These are phyloP conservation scores for Agrypnus murinus DNA, from an alignment of 2,888 invertebrate genomes.

Conservation along the genomic window DNA sequence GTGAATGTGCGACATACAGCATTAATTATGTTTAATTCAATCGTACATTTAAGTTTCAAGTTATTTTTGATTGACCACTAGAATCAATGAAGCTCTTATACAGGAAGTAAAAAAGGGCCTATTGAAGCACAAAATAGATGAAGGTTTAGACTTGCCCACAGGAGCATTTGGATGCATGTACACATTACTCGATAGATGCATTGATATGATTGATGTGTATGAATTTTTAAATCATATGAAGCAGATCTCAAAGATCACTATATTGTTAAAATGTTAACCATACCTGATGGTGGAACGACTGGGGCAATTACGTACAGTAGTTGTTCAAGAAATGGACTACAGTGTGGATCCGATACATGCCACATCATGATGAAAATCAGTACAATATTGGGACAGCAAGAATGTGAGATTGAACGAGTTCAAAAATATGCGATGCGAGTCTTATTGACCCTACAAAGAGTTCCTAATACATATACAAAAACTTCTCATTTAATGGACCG, in stretches of 20 bases:
- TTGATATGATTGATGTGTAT: slow-evolving; percentile 96
- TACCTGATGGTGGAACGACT: slow-evolving; percentile 98
- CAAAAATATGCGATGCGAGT: slow-evolving; percentile 97
- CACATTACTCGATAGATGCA: slow-evolving; percentile 95
- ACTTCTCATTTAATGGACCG: too few species aligned
- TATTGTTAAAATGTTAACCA: slow-evolving; percentile 98
- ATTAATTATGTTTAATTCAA: slow-evolving; percentile 97
- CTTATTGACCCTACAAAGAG: slow-evolving; percentile 92
- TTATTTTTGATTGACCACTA: slow-evolving; percentile 95
- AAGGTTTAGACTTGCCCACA: slow-evolving; percentile 98
- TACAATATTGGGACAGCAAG: slow-evolving; percentile 99
- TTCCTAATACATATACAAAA: slow-evolving; percentile 96
- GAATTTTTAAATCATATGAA: slow-evolving; percentile 97
- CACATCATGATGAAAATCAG: slow-evolving; percentile 97
- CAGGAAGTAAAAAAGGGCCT: slow-evolving; percentile 99
- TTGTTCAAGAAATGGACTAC: slow-evolving; percentile 95
- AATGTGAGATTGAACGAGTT: slow-evolving; percentile 99
- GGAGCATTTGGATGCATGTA: slow-evolving; percentile 99
- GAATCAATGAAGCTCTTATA: slow-evolving; percentile 91
- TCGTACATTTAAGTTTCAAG: slow-evolving; percentile 99
- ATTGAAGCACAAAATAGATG: slow-evolving; percentile 98
- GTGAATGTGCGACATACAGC: slow-evolving; percentile 97
- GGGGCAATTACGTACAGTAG: slow-evolving; percentile 93
- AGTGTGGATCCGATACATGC: slow-evolving; percentile 94
- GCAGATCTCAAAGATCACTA: slow-evolving; percentile 95